Conservation (phyloP, 2,113 vertebrate species). For the Mobula birostris region DNA sequence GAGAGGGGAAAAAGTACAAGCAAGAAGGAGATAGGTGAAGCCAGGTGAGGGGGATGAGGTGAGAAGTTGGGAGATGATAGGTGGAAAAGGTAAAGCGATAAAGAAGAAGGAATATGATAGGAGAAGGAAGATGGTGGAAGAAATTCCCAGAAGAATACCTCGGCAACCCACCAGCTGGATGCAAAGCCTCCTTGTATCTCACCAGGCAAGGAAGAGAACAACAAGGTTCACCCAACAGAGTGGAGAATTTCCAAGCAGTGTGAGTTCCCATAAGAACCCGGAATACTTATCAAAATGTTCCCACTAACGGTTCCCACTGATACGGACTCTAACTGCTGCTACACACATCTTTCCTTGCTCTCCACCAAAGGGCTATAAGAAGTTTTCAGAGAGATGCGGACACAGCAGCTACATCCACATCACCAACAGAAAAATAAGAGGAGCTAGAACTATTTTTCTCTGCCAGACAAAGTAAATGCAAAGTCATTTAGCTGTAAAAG, state of each 20-base stretch:
- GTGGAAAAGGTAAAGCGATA: too few relatives aligned
- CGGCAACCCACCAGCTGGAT: not conserved
- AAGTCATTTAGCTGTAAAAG: not conserved
- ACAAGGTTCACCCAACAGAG: too few relatives aligned
- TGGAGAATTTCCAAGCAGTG: not conserved
- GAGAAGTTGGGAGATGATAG: too few relatives aligned
- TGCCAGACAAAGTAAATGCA: not conserved
- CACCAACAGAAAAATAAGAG: not conserved
- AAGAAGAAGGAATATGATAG: too few relatives aligned
- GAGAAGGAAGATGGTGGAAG: not conserved
- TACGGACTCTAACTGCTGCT: not conserved
- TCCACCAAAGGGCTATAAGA: too few relatives aligned
- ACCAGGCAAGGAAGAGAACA: not conserved
- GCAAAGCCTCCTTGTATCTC: not conserved
- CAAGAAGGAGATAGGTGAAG: too few relatives aligned
- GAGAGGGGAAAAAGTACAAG: too few relatives aligned
- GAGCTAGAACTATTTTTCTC: not conserved
- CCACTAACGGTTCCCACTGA: not conserved
- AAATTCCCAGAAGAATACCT: not conserved
- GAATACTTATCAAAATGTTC: not conserved
- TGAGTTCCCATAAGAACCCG: too few relatives aligned
- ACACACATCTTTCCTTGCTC: not conserved
- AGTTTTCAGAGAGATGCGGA: not conserved
- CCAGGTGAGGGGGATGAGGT: too few relatives aligned
- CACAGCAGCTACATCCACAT: not conserved